These are phyloP conservation scores for Phaethornis superciliosus DNA, from an alignment of 2,113 vertebrate genomes.

Conservation along the genomic window DNA sequence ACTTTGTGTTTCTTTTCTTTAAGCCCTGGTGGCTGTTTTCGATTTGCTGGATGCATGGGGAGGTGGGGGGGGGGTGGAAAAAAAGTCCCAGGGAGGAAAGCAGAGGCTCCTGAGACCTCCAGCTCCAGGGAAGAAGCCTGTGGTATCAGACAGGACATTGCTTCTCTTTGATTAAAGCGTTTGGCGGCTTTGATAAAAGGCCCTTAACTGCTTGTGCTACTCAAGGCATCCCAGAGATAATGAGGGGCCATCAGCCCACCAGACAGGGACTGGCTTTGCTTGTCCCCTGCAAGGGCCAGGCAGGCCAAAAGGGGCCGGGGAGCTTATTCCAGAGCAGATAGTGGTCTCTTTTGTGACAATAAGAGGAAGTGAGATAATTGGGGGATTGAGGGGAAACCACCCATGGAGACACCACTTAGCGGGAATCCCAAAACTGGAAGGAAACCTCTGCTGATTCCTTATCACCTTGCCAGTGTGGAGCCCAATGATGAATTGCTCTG, in stretches of 20 bases:
- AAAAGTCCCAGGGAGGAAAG: background rate
- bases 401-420: slow-evolving; percentile 76
- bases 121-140: background rate
- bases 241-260: slow-evolving; percentile 43
- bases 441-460: slow-evolving; percentile 74
- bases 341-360: slow-evolving; percentile 72
- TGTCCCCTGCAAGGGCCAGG: background rate
- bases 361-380: slow-evolving; percentile 81
- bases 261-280: background rate
- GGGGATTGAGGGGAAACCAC: slow-evolving; percentile 73
- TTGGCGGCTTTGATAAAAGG: slow-evolving; percentile 74
- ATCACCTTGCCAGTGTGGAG: slow-evolving; percentile 53
- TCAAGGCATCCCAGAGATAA: slow-evolving; percentile 67
- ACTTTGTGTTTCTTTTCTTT: slow-evolving; percentile 8
- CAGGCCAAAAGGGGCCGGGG: background rate
- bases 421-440: slow-evolving; percentile 79
- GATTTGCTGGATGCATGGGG: background rate
- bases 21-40: slow-evolving; percentile 26
- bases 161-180: slow-evolving; percentile 54
- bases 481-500: slow-evolving; percentile 70
- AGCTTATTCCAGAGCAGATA: slow-evolving; percentile 61
- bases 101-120: background rate
- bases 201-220: slow-evolving; percentile 60
- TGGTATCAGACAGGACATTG: slow-evolving; percentile 29
- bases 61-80: background rate